These are phyloP conservation scores for Leistus spinibarbis DNA, from an alignment of 2,888 invertebrate genomes.

Conservation along the genomic window DNA sequence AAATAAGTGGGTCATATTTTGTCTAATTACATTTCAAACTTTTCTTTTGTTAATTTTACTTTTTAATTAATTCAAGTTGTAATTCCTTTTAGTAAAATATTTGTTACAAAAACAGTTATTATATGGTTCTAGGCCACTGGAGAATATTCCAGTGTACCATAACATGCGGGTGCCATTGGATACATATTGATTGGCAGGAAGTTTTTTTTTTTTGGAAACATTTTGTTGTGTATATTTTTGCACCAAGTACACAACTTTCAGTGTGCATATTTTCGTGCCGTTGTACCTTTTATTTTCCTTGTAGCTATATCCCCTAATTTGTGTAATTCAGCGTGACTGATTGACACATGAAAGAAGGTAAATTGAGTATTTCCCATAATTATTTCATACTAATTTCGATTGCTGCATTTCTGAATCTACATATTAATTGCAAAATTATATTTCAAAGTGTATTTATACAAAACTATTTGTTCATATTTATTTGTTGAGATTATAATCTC, in stretches of 20 bases:
- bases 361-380: neutral
- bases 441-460: neutral
- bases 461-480: too few relatives aligned
- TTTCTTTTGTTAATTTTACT: neutral
- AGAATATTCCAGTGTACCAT: neutral
- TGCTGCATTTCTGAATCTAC: neutral
- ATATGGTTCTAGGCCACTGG: neutral
- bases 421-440: neutral
- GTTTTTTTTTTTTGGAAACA: neutral
- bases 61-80: neutral
- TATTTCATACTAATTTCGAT: neutral
- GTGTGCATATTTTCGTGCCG: neutral
- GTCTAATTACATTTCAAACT: constrained; percentile 29
- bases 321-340: neutral
- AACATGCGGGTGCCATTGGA: constrained; percentile 4
- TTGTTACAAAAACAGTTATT: neutral
- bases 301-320: neutral
- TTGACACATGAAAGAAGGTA: neutral
- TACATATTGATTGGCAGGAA: neutral
- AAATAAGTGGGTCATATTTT: constrained; percentile 33
- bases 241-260: neutral
- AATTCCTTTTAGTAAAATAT: neutral
- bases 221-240: constrained; percentile 16
- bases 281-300: neutral
- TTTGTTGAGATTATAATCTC: too few relatives aligned